Percentiles rank a stretch among this genome's conserved stretches.
Conservation (phyloP, 2,113 vertebrate genomes). For the Oxyruncus cristatus region DNA sequence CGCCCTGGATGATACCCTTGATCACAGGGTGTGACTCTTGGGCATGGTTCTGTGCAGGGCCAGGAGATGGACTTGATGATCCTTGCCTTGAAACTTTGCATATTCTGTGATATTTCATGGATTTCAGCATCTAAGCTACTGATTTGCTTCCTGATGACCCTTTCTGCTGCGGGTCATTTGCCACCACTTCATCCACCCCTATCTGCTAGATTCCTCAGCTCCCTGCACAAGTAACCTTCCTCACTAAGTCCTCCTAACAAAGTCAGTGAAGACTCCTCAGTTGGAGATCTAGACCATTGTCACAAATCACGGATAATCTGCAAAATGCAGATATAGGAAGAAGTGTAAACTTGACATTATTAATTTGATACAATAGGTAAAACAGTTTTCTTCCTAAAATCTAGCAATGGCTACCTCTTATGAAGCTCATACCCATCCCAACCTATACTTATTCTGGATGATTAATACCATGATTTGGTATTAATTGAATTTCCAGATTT, state of each 20-base stretch:
- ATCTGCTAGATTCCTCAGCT: neutral
- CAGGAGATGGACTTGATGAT: neutral
- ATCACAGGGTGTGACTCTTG: neutral
- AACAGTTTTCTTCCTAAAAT: neutral
- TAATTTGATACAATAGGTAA: neutral
- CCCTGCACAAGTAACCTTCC: neutral
- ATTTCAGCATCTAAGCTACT: neutral
- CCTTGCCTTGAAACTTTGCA: neutral
- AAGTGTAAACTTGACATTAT: neutral
- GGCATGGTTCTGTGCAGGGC: neutral
- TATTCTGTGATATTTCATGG: neutral
- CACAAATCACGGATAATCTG: neutral
- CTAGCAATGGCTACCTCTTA: neutral
- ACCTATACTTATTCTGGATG: neutral
- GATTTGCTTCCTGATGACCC: neutral
- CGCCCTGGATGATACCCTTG: neutral
- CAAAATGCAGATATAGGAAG: neutral
- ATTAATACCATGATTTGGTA: neutral
- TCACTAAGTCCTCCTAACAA: neutral
- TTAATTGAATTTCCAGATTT: neutral
- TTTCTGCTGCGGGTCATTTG: neutral
- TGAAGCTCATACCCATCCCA: neutral
- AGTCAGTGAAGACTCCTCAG: neutral
- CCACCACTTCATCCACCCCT: neutral
- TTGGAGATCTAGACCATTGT: neutral